Evolutionary conservation across 2,888 invertebrate genomes (phyloP), one percentile per base, ranked within the genome.

Genomic region (Sesamia inferens): DNA sequence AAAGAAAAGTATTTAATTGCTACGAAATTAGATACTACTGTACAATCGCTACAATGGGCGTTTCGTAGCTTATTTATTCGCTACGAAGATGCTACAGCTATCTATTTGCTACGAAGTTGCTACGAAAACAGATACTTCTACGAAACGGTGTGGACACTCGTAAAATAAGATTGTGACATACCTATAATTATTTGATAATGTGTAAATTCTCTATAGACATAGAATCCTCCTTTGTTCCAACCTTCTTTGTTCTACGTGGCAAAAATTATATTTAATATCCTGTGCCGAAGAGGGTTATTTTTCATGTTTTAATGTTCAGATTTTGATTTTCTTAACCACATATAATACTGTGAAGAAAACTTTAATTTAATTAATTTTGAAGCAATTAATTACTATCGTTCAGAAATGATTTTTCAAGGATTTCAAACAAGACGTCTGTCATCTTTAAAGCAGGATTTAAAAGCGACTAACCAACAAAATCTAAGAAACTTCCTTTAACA

Each of bases 61-160:
- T 54, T n/a, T n/a, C 69, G 69, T 70, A 70, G 69, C 42, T 22
- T 76, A 51, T 74, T 47, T 76, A 65, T 76, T 61, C 48, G 75
- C 75, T 74, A 82, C 67, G 76, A 54, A 54, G 68, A 82, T 76
- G 72, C 75, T 79, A 81, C 84, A 24, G 47, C 64, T 73, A 63
- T 75, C 63, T 73, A 47, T 74, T 59, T 55, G 75, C 76, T 74
- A 82, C 69, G 76, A 57, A 51, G 62, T 58, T 65, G 74, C 75
- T 74, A 83, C 70, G 77, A 67, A 59, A 58, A 68, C 48, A 67
- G 65, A 83, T 63, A 69, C 59, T 13, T 44, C 39, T 74, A 74
- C 48, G 31, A 16, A n/a, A 39, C 5, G 51, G 7, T 42, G 19
- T 42, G 19, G 5, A 5, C n/a, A 11, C 5, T n/a, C 22, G 8